phyloP scores from a whole-genome alignment of 2,797 vertebrate genomes.

The Falco berigora region DNA sequence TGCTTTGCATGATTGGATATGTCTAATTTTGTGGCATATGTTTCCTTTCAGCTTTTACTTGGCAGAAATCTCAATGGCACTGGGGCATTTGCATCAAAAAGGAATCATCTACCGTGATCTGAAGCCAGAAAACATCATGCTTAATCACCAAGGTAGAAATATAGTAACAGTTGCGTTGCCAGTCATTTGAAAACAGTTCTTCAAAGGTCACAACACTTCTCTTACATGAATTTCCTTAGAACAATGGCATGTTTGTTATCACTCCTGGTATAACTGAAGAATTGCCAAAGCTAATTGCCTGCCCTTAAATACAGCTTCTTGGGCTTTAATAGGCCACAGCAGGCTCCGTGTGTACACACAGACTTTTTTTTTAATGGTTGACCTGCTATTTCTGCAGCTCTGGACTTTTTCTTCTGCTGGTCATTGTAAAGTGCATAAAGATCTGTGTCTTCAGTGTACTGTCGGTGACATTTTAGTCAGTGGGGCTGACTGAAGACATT shows the following conservation, averaged over 20 bases:
- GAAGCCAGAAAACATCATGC: slow-evolving; percentile 99
- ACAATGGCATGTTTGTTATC: background rate
- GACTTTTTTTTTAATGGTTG: background rate
- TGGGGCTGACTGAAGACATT: background rate
- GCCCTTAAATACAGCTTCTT: background rate
- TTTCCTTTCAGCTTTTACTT: slow-evolving; percentile 91
- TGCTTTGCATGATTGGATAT: slow-evolving; percentile 24
- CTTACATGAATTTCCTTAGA: background rate
- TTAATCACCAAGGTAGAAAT: slow-evolving; percentile 89
- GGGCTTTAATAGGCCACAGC: background rate
- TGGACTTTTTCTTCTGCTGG: background rate
- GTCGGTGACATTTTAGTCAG: background rate
- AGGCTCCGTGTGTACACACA: background rate
- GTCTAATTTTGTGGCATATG: slow-evolving; percentile 55
- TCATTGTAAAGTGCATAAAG: background rate
- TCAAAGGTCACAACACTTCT: slow-evolving; percentile 17
- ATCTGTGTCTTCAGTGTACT: background rate
- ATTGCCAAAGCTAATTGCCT: background rate
- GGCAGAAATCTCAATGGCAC: slow-evolving; percentile 99
- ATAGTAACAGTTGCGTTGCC: slow-evolving; percentile 12
- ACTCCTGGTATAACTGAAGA: background rate
- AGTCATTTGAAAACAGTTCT: slow-evolving; percentile 15
- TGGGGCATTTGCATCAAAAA: slow-evolving; percentile 98
- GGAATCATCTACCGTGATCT: slow-evolving; percentile 99
- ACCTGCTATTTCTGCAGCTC: background rate